Conservation (phyloP, 2,888 invertebrate genomes). For the Mesorhabditis belari region DNA sequence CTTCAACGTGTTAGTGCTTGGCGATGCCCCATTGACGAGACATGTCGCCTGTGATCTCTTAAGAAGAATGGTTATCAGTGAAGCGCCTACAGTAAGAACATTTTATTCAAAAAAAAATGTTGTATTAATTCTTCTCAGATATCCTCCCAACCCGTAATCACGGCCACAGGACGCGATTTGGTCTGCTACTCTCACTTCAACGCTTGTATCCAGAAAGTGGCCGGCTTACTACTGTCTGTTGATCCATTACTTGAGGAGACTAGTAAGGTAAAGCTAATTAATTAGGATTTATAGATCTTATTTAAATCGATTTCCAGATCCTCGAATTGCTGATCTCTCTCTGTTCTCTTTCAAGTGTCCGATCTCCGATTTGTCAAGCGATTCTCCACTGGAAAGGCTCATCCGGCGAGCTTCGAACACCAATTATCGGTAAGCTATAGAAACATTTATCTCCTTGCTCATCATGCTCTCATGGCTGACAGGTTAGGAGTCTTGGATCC, state of each 20-base stretch:
- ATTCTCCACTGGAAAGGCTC: conserved; percentile 11
- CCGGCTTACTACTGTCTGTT: conserved; percentile 26
- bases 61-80: conserved; percentile 50
- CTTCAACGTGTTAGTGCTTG: conserved; percentile 55
- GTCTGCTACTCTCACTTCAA: conserved; percentile 37
- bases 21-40: conserved; percentile 49
- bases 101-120: no score
- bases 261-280: conserved; percentile 25
- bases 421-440: neutral
- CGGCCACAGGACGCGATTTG: conserved; percentile 38
- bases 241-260: conserved; percentile 42
- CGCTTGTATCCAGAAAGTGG: conserved; percentile 34
- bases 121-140: conserved; percentile 4
- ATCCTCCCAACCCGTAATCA: conserved; percentile 24
- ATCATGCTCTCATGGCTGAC: no score
- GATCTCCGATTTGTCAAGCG: conserved; percentile 32
- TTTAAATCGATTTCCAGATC: conserved; percentile 40
- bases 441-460: no score
- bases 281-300: no score
- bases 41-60: conserved; percentile 55
- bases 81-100: conserved; percentile 16
- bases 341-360: conserved; percentile 50
- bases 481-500: no score
- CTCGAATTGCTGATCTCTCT: conserved; percentile 55
- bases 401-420: neutral